phyloP scores from a whole-genome alignment of 2,797 vertebrate species.

The Urocyon cinereoargenteus region DNA sequence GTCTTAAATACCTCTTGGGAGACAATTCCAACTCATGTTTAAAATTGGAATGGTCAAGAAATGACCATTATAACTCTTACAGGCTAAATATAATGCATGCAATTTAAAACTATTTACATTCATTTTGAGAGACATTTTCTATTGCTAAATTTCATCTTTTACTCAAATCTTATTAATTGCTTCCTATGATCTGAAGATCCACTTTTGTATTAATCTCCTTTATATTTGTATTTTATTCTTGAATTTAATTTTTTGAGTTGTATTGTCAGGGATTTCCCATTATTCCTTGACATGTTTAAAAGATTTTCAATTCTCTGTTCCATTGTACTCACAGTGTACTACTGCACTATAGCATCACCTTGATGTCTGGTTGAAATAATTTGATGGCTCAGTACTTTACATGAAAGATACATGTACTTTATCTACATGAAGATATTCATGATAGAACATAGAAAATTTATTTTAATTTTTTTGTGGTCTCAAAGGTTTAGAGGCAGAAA shows the following conservation, averaged over 20 bases:
- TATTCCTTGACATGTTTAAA: constrained; percentile 27
- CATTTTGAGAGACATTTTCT: not conserved
- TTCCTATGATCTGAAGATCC: not conserved
- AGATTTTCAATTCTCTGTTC: not conserved
- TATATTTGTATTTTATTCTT: constrained; percentile 41
- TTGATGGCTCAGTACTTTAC: constrained; percentile 2
- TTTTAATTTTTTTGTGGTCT: not conserved
- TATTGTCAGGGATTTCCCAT: not conserved
- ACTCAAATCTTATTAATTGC: not conserved
- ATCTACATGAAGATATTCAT: not conserved
- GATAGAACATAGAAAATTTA: not conserved
- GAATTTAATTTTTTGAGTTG: not conserved
- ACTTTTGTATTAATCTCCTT: constrained; percentile 3
- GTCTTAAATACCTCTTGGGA: not conserved
- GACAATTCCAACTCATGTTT: constrained; percentile 15
- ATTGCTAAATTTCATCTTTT: not conserved
- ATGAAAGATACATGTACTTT: no score
- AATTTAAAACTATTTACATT: not conserved
- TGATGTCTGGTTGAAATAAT: constrained; percentile 41
- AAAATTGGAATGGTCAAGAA: constrained; percentile 4
- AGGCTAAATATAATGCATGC: not conserved
- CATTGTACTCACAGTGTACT: not conserved
- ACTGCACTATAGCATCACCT: not conserved
- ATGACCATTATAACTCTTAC: not conserved
- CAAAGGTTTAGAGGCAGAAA: not conserved